Evolutionary conservation across 2,797 vertebrate species (phyloP).

Genomic region (Alcedo atthis): DNA sequence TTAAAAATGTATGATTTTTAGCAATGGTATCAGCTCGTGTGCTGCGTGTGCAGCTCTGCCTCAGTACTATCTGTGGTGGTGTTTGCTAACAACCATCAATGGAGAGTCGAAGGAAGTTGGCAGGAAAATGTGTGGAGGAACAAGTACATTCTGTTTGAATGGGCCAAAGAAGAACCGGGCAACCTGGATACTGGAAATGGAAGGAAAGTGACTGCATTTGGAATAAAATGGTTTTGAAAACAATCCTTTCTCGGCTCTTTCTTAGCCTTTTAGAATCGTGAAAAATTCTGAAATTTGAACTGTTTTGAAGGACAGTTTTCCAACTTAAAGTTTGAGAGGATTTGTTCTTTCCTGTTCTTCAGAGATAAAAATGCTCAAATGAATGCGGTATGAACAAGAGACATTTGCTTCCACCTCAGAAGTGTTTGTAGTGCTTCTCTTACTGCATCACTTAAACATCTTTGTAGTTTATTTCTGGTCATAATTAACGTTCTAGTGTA

Average conservation of each 20-base stretch:
- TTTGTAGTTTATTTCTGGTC: neutral
- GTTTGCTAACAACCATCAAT: slow-evolving; percentile 22
- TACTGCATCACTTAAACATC: neutral
- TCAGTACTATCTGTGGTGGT: neutral
- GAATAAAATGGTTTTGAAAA: neutral
- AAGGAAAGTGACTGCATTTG: neutral
- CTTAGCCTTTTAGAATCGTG: neutral
- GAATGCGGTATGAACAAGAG: neutral
- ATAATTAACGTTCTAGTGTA: neutral
- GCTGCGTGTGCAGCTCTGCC: neutral
- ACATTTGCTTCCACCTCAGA: neutral
- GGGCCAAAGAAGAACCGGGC: neutral
- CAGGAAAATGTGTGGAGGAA: neutral
- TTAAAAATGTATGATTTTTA: neutral
- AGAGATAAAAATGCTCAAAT: neutral
- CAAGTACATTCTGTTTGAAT: slow-evolving; percentile 4
- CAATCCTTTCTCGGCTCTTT: neutral
- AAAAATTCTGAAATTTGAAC: neutral
- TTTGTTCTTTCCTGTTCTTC: neutral
- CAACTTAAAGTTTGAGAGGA: neutral
- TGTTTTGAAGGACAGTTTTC: neutral
- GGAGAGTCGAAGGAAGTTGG: neutral
- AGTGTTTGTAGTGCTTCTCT: neutral
- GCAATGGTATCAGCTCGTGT: neutral
- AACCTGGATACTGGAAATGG: neutral